Base-by-base conservation (phyloP, 1,140 invertebrate genomes). In the Drosophila ambigua region DNA sequence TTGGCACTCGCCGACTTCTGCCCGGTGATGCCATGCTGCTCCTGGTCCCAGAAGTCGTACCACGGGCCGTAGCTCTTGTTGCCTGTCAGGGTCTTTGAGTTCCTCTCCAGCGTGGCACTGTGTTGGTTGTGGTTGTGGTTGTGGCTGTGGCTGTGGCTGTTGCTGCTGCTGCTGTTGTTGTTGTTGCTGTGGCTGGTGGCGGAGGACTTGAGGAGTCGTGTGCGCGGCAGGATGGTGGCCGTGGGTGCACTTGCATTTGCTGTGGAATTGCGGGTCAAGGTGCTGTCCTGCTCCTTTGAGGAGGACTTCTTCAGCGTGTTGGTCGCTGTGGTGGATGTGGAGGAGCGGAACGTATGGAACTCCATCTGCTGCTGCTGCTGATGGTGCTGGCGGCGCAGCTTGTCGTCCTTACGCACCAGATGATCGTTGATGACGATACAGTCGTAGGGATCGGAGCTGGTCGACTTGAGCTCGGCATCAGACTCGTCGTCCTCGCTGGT, bases 1-100 rank as follows among this genome's bases (percentile, higher is more conserved):
- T 93, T 94, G 58, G 66, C 73, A 49, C 72, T 75, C 4, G 62
- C 51, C 0, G 65, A 71, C 45, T 84, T 90, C 39, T 81, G 81
- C 8, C 71, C 76, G 13, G 77, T 43, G n/a, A 89, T 72, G 23
- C 81, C 74, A 24, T 91, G 90, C 49, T 90, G 85, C 26, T 90
- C 75, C 67, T 91, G 90, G 68, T 95, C 96, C 96, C 96, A 97
- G 43, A 97, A 94, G 92, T 97, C 96, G 81, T 97, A 97, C 97
- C 97, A 98, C 0, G 96, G 96, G 1, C 96, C 96, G 89, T 96
- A 97, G 64, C 95, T 96, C 74, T 96, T 95, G 35, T 72, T 91
- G 73, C 50, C 90, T 90, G 49, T 87, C 62, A 85, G 61, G 49
- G 74, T 62, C 55, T 80, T 77, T 2, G 77, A 67, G 43, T 90